These are phyloP conservation scores for Hippopotamus amphibius DNA, from an alignment of 2,113 vertebrate genomes.

Conservation along the genomic window DNA sequence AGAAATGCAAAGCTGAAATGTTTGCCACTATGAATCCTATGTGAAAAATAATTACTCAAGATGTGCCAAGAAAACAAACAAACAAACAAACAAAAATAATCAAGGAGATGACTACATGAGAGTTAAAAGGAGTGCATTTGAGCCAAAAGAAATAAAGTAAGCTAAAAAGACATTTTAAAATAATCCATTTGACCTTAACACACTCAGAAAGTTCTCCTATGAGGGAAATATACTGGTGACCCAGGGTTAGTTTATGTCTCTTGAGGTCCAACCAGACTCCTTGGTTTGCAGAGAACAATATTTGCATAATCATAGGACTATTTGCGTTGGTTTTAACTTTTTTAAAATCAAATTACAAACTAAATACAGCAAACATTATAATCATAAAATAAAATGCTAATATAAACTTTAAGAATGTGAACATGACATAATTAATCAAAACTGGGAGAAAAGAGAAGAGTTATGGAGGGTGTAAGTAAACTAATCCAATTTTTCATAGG, in stretches of 20 bases:
- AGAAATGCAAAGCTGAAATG: not conserved
- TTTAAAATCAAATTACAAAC: conserved; percentile 27
- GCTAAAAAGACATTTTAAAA: not conserved
- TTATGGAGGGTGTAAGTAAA: not conserved
- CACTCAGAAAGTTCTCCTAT: not conserved
- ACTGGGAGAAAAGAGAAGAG: conserved; percentile 1
- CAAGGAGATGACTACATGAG: not conserved
- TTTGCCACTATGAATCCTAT: not conserved
- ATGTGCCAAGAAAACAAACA: conserved; percentile 1
- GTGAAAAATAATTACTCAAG: conserved; percentile 40
- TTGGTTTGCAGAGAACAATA: conserved; percentile 13
- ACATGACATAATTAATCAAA: conserved; percentile 40
- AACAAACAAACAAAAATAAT: not conserved
- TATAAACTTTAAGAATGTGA: conserved; percentile 27
- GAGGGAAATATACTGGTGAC: not conserved
- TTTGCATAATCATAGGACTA: not conserved
- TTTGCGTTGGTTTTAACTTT: not conserved
- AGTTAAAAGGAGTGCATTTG: not conserved
- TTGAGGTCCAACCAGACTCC: not conserved
- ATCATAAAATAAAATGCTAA: conserved; percentile 40
- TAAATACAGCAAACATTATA: conserved; percentile 43
- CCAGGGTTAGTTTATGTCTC: not conserved
- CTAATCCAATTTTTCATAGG: conserved; percentile 26
- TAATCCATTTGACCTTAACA: conserved; percentile 7
- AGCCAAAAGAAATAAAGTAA: not conserved